Evolutionary conservation across 2,888 invertebrate genomes (phyloP).

Genomic region (Rhaphigaster nebulosa): DNA sequence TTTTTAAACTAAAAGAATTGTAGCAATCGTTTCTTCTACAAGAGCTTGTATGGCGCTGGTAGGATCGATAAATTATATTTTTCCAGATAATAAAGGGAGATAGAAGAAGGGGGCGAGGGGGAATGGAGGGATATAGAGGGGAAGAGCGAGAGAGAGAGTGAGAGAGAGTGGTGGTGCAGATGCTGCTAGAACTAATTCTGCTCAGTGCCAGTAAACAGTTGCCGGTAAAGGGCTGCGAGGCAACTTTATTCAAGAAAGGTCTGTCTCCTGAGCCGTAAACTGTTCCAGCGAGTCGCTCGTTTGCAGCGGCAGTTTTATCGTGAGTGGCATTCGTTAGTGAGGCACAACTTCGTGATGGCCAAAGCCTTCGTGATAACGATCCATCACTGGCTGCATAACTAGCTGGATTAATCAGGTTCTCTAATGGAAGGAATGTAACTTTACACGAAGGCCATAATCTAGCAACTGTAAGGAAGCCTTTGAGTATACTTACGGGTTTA

Average conservation of each 20-base stretch:
- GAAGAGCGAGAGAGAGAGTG: neutral
- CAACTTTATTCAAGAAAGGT: constrained; percentile 32
- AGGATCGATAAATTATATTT: too few species aligned
- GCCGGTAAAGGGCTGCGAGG: neutral
- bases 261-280: constrained; percentile 26
- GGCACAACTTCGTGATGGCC: constrained; percentile 28
- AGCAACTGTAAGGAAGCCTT: neutral
- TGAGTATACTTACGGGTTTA: neutral
- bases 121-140: neutral
- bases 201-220: constrained; percentile 13
- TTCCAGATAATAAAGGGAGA: neutral
- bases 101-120: neutral
- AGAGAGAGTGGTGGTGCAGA: neutral
- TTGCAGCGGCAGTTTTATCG: constrained; percentile 25
- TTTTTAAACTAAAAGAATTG: too few species aligned
- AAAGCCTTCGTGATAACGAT: constrained; percentile 11
- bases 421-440: constrained; percentile 32
- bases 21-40: too few species aligned
- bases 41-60: too few species aligned
- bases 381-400: constrained; percentile 35
- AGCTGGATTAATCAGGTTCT: constrained; percentile 11
- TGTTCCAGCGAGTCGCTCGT: neutral
- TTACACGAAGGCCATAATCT: constrained; percentile 32
- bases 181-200: neutral
- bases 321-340: constrained; percentile 35